Evolutionary conservation across 1,140 invertebrate genomes (phyloP).

Genomic region (Matsumurasca onukii): DNA sequence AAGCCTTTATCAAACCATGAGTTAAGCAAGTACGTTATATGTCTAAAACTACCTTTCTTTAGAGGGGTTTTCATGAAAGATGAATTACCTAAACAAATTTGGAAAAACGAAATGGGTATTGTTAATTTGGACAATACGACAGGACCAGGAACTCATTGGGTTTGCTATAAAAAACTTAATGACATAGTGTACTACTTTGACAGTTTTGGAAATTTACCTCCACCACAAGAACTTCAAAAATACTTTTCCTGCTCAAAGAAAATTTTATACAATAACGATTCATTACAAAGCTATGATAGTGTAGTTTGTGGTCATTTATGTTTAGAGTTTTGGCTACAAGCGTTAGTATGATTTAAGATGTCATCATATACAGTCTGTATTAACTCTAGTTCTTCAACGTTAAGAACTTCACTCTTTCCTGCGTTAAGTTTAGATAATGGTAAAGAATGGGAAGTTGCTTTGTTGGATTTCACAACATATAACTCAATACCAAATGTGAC

Average conservation of each 20-base stretch:
- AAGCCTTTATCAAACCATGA: conserved; percentile 22
- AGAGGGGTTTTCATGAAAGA: no score
- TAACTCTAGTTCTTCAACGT: neutral
- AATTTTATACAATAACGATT: conserved; percentile 24
- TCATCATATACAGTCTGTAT: neutral
- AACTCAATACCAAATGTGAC: conserved; percentile 28
- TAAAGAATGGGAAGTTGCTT: neutral
- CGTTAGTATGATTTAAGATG: neutral
- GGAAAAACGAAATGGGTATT: no score
- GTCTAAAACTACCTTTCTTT: no score
- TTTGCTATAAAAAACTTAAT: no score
- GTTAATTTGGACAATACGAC: no score
- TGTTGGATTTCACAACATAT: neutral
- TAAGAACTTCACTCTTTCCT: conserved; percentile 16
- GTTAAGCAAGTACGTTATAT: no score
- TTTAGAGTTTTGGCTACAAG: neutral
- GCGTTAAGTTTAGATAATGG: neutral
- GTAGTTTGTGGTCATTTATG: conserved; percentile 28
- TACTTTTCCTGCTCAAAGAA: neutral
- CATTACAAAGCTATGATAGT: conserved; percentile 8
- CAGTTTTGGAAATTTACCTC: conserved; percentile 16
- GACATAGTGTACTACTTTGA: conserved; percentile 26
- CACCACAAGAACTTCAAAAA: conserved; percentile 11
- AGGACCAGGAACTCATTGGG: no score
- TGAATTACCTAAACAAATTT: no score